Percentiles rank a stretch among this genome's conserved stretches.
Conservation (phyloP, 2,888 invertebrate species). For the Sarcophaga rosellei region DNA sequence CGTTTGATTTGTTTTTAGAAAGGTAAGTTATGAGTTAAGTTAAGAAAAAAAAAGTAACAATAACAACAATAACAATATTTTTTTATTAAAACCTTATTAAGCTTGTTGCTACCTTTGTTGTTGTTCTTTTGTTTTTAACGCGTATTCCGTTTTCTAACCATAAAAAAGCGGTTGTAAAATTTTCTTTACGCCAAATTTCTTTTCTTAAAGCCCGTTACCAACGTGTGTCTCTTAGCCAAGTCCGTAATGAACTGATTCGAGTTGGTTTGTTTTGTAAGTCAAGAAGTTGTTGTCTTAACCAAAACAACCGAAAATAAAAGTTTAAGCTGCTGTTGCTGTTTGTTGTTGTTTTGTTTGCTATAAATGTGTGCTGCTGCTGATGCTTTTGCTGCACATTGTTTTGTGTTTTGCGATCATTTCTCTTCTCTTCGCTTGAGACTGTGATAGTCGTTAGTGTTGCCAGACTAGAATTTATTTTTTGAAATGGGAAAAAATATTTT, state of each 20-base stretch:
- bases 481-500: too few relatives aligned
- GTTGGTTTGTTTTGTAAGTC: slow-evolving; percentile 12
- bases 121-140: slow-evolving; percentile 43
- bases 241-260: slow-evolving; percentile 61
- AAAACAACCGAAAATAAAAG: not conserved
- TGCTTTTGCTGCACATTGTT: slow-evolving; percentile 17
- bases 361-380: slow-evolving; percentile 23
- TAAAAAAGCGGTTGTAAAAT: slow-evolving; percentile 4
- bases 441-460: not conserved
- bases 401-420: not conserved
- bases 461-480: not conserved
- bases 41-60: not conserved
- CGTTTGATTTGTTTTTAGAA: slow-evolving; percentile 27
- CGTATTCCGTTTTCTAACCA: slow-evolving; percentile 44
- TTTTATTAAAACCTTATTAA: not conserved
- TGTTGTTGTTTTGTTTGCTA: slow-evolving; percentile 12
- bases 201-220: slow-evolving; percentile 44
- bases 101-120: slow-evolving; percentile 14
- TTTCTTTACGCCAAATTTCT: slow-evolving; percentile 18
- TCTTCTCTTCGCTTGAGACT: slow-evolving; percentile 11
- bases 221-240: slow-evolving; percentile 63
- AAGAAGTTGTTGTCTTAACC: slow-evolving; percentile 44
- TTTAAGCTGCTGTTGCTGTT: not conserved
- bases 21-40: not conserved
- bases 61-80: slow-evolving; percentile 10